Evolutionary conservation across 2,888 invertebrate genomes (phyloP).

Genomic region (Bellardia pandia): DNA sequence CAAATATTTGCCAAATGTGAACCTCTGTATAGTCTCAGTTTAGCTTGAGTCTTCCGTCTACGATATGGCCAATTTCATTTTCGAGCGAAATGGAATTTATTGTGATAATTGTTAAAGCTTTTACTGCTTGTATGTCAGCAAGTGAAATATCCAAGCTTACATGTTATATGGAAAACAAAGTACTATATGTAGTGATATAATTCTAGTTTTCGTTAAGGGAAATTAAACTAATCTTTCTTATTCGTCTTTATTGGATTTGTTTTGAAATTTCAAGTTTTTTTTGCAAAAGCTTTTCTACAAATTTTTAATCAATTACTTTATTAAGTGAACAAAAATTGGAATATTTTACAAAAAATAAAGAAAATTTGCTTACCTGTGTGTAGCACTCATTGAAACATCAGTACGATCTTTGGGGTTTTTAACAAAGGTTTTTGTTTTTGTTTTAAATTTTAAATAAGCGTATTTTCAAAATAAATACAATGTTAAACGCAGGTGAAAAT

Average conservation of each 20-base stretch:
- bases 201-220: no score
- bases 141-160: no score
- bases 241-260: not conserved
- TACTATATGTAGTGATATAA: no score
- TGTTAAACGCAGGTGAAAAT: constrained; percentile 20
- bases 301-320: not conserved
- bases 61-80: no score
- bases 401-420: constrained; percentile 81
- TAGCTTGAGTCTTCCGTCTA: no score
- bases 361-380: constrained; percentile 83
- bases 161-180: no score
- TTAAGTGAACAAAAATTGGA: not conserved
- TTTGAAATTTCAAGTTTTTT: constrained; percentile 36
- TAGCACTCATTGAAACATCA: constrained; percentile 84
- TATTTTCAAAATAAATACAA: constrained; percentile 17
- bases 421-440: not conserved
- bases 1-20: no score
- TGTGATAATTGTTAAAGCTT: no score
- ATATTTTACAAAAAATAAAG: constrained; percentile 31
- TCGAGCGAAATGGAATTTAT: no score
- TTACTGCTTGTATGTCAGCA: no score
- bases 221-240: not conserved
- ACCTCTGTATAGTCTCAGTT: no score
- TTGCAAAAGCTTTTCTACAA: not conserved
- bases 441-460: not conserved